phyloP scores from a whole-genome alignment of 2,113 vertebrate species.

The Datnioides undecimradiatus region DNA sequence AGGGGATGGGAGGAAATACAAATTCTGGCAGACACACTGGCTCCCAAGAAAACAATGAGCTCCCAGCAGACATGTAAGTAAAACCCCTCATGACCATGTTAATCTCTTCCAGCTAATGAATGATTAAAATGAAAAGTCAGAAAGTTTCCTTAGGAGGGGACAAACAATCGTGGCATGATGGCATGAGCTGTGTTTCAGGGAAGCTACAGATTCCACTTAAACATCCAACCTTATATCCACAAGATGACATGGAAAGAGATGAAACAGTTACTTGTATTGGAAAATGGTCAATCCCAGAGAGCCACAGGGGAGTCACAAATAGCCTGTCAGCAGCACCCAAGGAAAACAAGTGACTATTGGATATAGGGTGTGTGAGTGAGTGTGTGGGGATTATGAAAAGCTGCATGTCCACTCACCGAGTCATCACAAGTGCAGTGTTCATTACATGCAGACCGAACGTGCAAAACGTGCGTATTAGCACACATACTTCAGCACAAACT shows the following conservation, averaged over 20 bases:
- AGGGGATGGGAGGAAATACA: constrained; percentile 70
- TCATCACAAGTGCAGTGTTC: constrained; percentile 24
- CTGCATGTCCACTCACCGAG: constrained; percentile 37
- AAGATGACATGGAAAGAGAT: neutral
- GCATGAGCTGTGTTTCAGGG: constrained; percentile 17
- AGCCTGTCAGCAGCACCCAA: constrained; percentile 23
- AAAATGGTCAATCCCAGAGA: constrained; percentile 22
- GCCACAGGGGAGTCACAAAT: constrained; percentile 23
- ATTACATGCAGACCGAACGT: constrained; percentile 22
- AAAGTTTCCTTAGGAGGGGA: constrained; percentile 41
- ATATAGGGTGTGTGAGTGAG: constrained; percentile 50
- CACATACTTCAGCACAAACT: neutral
- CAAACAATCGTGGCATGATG: neutral
- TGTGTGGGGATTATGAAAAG: constrained; percentile 35
- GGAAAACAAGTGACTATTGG: constrained; percentile 46
- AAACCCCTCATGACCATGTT: constrained; percentile 64
- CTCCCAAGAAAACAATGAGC: constrained; percentile 73
- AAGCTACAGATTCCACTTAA: constrained; percentile 7
- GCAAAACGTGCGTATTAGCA: no score
- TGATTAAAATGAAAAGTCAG: constrained; percentile 46
- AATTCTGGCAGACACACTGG: constrained; percentile 72
- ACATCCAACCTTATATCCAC: neutral
- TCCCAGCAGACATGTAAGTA: constrained; percentile 72
- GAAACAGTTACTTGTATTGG: constrained; percentile 35
- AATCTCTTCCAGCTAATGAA: constrained; percentile 62